phyloP scores from a whole-genome alignment of 2,797 vertebrate species.

The Crenichthys baileyi region DNA sequence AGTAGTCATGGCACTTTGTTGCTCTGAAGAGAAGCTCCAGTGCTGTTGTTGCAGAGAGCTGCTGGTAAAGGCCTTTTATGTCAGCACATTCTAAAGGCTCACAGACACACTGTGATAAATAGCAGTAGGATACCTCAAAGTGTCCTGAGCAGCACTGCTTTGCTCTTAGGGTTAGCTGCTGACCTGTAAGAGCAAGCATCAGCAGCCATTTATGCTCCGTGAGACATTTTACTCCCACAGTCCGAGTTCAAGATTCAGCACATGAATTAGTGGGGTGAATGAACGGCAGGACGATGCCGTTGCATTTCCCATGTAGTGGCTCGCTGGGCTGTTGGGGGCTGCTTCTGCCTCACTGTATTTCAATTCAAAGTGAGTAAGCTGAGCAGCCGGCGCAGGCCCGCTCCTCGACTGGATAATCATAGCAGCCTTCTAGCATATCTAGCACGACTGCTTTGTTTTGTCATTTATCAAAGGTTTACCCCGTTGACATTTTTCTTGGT shows the following conservation, averaged over 20 bases:
- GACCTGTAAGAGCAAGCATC: conserved; percentile 53
- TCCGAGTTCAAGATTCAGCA: background rate
- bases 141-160: conserved; percentile 40
- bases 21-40: conserved; percentile 49
- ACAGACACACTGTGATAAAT: conserved; percentile 13
- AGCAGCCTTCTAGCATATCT: conserved; percentile 30
- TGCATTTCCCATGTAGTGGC: conserved; percentile 34
- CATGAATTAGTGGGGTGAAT: conserved; percentile 1
- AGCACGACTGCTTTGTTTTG: conserved; percentile 34
- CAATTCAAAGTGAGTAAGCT: conserved; percentile 25
- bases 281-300: conserved; percentile 6
- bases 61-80: conserved; percentile 26
- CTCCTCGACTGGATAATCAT: conserved; percentile 46
- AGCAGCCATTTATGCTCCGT: conserved; percentile 27
- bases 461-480: conserved; percentile 56
- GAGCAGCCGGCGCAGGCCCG: conserved; percentile 8
- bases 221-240: conserved; percentile 15
- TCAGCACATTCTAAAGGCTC: conserved; percentile 42
- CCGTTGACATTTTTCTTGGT: conserved; percentile 52
- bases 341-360: conserved; percentile 51
- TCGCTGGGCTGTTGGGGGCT: background rate
- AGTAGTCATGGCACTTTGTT: conserved; percentile 27
- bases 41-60: conserved; percentile 38
- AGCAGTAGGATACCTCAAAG: conserved; percentile 24
- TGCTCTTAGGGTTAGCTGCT: conserved; percentile 58